phyloP scores from a whole-genome alignment of 2,888 invertebrate genomes.

The Pseudolycoriella hygida region DNA sequence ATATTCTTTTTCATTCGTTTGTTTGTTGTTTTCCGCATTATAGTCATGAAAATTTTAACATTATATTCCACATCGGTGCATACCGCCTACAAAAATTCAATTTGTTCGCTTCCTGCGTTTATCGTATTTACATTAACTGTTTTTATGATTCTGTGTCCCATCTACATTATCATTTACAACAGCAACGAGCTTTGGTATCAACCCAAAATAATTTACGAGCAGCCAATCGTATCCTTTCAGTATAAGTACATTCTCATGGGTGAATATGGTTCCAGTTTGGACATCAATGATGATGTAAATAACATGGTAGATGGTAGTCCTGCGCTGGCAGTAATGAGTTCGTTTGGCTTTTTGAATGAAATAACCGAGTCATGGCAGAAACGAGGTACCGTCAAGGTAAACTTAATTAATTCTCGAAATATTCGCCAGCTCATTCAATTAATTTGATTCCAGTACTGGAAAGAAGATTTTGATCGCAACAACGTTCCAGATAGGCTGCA shows the following conservation, averaged over 20 bases:
- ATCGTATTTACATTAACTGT: background rate
- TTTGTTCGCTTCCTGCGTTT: conserved; percentile 3
- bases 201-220: conserved; percentile 1
- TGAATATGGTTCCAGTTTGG: conserved; percentile 1
- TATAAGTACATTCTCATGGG: conserved; percentile 4
- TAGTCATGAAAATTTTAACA: conserved; percentile 5
- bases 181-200: too few relatives aligned
- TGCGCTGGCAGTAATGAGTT: too few relatives aligned
- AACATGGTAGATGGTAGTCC: background rate
- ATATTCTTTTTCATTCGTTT: too few relatives aligned
- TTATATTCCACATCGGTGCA: conserved; percentile 4
- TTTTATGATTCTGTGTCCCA: background rate
- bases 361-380: too few relatives aligned
- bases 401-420: too few relatives aligned
- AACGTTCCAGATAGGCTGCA: conserved; percentile 3
- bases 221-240: conserved; percentile 6
- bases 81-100: conserved; percentile 2
- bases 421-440: too few relatives aligned
- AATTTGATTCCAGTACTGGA: background rate
- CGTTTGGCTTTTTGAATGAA: too few relatives aligned
- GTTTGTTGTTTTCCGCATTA: too few relatives aligned
- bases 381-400: too few relatives aligned
- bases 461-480: conserved; percentile 4
- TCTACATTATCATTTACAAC: background rate
- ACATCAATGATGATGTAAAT: background rate